Base-by-base conservation (phyloP, 2,113 vertebrate species). In the Litocranius walleri region DNA sequence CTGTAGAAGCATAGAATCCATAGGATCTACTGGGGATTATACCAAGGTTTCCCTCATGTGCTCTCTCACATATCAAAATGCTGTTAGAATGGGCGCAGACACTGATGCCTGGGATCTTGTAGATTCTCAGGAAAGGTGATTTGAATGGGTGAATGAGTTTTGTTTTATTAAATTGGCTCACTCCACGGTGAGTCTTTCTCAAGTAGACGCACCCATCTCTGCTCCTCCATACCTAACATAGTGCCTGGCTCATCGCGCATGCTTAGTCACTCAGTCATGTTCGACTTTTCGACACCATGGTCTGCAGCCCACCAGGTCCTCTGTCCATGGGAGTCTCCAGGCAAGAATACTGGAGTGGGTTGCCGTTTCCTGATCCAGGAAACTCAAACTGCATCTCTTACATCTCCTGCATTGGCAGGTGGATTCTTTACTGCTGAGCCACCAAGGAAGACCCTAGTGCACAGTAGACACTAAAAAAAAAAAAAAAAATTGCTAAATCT, bases 241-340 rank as follows among this genome's bases (percentile, higher is more conserved):
- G 30, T 29, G 14, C 45, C 16, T 43, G 40, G 11, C 0, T 30
- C 23, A 23, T 1, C 80, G 33, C 0, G 3, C 40, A 5, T 2
- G 12, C 71, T 14, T 7, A 25, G 36, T 43, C 11, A 27, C 36
- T 43, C 71, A 43, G 71, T 27, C 36, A 13, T 27, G 40, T 14
- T 43, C 5, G 1, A 27, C 36, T 43, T 27, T 25, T 43, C 2
- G 11, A 27, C 40, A 2, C 21, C 6, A 4, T 7, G 36, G 71
- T 25, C 71, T 43, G 36, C 23, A 43, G 71, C 23, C 36, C 6
- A 14, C 23, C 71, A 43, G 36, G 3, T 77, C 40, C 23, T 14
- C 36, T 77, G 71, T 43, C 12, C 36, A 77, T 7, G 23, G 23
- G 71, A 25, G 27, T 25, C 40, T 43, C 23, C 71, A 14, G 36